Base-by-base conservation (phyloP, 2,113 vertebrate species). In the Gulo gulo region DNA sequence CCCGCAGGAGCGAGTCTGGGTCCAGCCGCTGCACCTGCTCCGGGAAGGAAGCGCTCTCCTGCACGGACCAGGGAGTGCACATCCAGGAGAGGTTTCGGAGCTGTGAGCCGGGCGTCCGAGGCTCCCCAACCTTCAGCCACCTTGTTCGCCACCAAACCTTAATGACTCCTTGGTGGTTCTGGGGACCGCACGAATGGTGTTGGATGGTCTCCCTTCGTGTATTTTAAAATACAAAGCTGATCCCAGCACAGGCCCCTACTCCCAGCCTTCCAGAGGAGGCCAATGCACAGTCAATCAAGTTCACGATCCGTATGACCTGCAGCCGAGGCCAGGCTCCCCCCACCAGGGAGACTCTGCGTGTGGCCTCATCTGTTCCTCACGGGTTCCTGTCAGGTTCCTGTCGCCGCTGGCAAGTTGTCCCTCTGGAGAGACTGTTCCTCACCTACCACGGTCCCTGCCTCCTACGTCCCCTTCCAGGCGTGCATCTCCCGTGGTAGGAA, bases 1-100 rank as follows among this genome's bases (percentile, higher is more conserved):
- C 15, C 3, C 14, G 34, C 69, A 29, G 47, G 47, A 50, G 1
- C 0, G 0, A 0, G 0, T 26, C 20, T 0, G 36, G 23, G n/a
- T 10, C 26, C 63, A 11, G 59, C 0, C 0, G n/a, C 8, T 1
- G 23, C 59, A 55, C n/a, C 36, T 45, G 21, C 87, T 42, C 21
- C 6, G 2, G 39, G 61, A 21, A 71, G 67, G 34, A 85, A 47
- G 4, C 16, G 16, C 4, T 34, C 34, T 12, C 13, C 2, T 23
- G 18, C 4, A 6, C 1, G 5, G n/a, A 50, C 34, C 11, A 39
- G 11, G 29, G 87, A 42, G 7, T 47, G 16, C 36, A 29, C 2
- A 4, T 1, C 29, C 23, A 11, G 36, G 80, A 14, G 24, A 39
- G 93, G 34, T 31, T 45, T 7, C n/a, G 15, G n/a, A 76, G 26